These are phyloP conservation scores for Leptestheria dahalacensis DNA, from an alignment of 1,140 invertebrate genomes.

Conservation along the genomic window DNA sequence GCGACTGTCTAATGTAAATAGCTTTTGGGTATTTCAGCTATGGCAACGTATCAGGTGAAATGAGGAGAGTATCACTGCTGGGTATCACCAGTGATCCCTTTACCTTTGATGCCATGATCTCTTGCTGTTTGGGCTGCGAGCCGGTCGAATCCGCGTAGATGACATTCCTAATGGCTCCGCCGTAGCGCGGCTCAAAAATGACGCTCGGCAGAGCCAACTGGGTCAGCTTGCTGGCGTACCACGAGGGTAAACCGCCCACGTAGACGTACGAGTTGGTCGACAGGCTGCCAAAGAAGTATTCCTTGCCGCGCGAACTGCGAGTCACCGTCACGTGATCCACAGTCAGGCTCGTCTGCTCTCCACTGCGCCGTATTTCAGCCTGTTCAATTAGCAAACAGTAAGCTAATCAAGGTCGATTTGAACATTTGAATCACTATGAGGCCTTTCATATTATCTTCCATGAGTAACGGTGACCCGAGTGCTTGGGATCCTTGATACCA, in stretches of 20 bases:
- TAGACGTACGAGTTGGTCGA: constrained; percentile 76
- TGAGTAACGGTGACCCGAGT: too few relatives aligned
- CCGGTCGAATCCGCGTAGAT: constrained; percentile 66
- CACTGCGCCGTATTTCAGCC: constrained; percentile 41
- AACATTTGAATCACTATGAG: too few relatives aligned
- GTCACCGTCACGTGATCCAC: constrained; percentile 52
- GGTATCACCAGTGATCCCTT: too few relatives aligned
- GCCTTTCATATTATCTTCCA: too few relatives aligned
- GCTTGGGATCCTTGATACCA: too few relatives aligned
- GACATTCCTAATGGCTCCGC: constrained; percentile 65
- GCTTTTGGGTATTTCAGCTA: too few relatives aligned
- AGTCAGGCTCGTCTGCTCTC: constrained; percentile 58
- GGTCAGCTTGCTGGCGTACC: constrained; percentile 70
- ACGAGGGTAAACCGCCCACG: constrained; percentile 75
- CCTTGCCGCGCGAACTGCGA: constrained; percentile 50
- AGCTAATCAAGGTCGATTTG: not conserved
- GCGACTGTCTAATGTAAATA: too few relatives aligned
- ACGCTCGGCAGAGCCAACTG: constrained; percentile 69
- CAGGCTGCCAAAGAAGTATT: constrained; percentile 71
- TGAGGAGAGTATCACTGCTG: too few relatives aligned
- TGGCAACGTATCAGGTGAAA: too few relatives aligned
- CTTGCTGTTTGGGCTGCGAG: constrained; percentile 22
- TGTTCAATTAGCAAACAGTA: not conserved
- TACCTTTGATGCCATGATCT: constrained; percentile 58
- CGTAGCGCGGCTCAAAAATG: constrained; percentile 67